Evolutionary conservation across 2,888 invertebrate species (phyloP).

Genomic region (Drosophila falleni): DNA sequence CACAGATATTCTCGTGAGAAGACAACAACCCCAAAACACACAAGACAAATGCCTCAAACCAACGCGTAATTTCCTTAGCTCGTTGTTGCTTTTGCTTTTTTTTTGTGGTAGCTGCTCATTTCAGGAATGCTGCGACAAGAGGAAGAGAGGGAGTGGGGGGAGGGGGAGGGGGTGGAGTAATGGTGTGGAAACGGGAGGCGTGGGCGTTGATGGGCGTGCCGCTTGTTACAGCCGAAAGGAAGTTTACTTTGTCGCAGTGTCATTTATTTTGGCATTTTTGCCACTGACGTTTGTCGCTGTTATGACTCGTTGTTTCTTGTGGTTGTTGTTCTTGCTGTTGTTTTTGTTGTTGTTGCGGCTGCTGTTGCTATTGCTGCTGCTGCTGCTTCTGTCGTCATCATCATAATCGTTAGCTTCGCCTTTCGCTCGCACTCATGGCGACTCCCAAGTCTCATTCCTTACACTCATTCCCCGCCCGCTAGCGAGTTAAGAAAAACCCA

Average conservation of each 20-base stretch:
- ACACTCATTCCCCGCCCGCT: not conserved
- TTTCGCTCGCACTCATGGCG: conserved; percentile 39
- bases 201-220: conserved; percentile 39
- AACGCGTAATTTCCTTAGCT: conserved; percentile 65
- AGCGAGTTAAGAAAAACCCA: conserved; percentile 45
- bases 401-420: conserved; percentile 75
- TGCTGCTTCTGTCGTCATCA: conserved; percentile 65
- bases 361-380: conserved; percentile 10
- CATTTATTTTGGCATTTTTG: conserved; percentile 76
- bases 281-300: conserved; percentile 52
- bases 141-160: no score
- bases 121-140: conserved; percentile 7
- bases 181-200: not conserved
- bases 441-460: conserved; percentile 5
- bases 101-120: conserved; percentile 29
- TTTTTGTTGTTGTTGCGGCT: conserved; percentile 5
- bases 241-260: conserved; percentile 78
- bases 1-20: conserved; percentile 6
- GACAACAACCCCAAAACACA: conserved; percentile 50
- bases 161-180: not conserved
- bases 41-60: conserved; percentile 48
- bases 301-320: conserved; percentile 11
- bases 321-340: conserved; percentile 10
- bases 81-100: conserved; percentile 5
- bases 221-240: conserved; percentile 45